Base-by-base conservation (phyloP, 2,888 invertebrate genomes). In the Lepidochrysops patricia region DNA sequence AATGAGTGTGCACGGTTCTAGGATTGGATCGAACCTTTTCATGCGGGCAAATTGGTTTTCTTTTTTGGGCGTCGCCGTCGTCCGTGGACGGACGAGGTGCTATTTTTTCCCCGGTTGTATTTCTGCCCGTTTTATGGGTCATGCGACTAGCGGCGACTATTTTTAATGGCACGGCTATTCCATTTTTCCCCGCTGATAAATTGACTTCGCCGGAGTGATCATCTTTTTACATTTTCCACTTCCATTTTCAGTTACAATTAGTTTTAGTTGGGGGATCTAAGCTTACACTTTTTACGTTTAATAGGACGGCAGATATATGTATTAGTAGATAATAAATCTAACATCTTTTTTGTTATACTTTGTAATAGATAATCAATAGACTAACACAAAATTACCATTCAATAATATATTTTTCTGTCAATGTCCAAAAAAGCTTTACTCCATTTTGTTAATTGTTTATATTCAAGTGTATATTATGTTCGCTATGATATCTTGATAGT, bases 11-110 rank as follows among this genome's bases (percentile, higher is more conserved):
- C 84, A 83, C 82, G 83, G 77, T 76, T 69, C 67, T 68, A 75
- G 78, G 79, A 84, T 85, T 80, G 84, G 84, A 83, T 84, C 81
- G 85, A 82, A 82, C 79, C 88, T 87, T 88, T 88, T 88, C 86
- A 87, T 78, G 84, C 86, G 86, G 76, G 76, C 82, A 84, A 88
- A 89, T 88, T 88, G 87, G 84, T 88, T 89, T 89, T 89, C 85
- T 86, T 87, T 86, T 88, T 88, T 82, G 81, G 83, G 73, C 76
- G 76, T 74, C 75, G 76, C 75, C 74, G 75, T 76, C 75, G 74
- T 75, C 75, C 75, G 75, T 75, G 74, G 68, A 76, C 82, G 32
- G 84, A 79, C 84, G 82, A 81, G 82, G 83, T 81, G 79, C 76
- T 76, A 78, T 73, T 76, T 80, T 80, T 82, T 83, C 79, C 76